Evolutionary conservation across 2,113 vertebrate genomes (phyloP).

Genomic region (Xenus cinereus): DNA sequence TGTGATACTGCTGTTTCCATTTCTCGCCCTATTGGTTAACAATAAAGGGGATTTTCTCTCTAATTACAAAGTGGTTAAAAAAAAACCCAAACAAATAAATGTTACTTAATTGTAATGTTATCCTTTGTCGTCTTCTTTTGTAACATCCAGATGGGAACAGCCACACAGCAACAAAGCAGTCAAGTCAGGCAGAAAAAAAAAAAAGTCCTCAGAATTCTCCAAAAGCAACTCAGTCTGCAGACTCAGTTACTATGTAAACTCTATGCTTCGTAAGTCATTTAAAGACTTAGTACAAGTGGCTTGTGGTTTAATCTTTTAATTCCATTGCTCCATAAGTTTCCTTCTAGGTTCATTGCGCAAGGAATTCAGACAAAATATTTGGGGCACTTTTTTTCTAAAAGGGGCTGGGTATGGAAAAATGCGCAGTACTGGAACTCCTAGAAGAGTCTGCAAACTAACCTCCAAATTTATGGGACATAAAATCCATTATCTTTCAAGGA

Average conservation of each 20-base stretch:
- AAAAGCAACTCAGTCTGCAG: slow-evolving; percentile 45
- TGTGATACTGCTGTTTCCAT: not conserved
- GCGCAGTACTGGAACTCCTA: not conserved
- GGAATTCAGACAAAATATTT: slow-evolving; percentile 72
- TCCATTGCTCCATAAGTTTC: slow-evolving; percentile 66
- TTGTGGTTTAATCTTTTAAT: slow-evolving; percentile 76
- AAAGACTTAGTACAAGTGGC: slow-evolving; percentile 69
- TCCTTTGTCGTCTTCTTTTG: not conserved
- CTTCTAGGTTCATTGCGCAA: slow-evolving; percentile 73
- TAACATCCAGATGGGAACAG: not conserved
- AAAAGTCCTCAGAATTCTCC: slow-evolving; percentile 38
- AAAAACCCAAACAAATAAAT: not conserved
- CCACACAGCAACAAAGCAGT: slow-evolving; percentile 5
- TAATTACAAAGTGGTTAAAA: not conserved
- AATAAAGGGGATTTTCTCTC: slow-evolving; percentile 8
- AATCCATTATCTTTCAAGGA: not conserved
- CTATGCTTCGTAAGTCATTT: slow-evolving; percentile 55
- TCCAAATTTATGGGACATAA: slow-evolving; percentile 29
- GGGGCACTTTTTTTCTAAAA: slow-evolving; percentile 54
- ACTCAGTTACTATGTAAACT: slow-evolving; percentile 69
- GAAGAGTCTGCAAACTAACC: slow-evolving; percentile 37
- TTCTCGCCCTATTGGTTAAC: not conserved
- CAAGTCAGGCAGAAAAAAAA: slow-evolving; percentile 18
- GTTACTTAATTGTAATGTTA: not conserved
- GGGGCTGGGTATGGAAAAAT: slow-evolving; percentile 27